Percentiles rank a stretch among this genome's conserved stretches.
Conservation (phyloP, 2,888 invertebrate genomes). For the Antitype chi region DNA sequence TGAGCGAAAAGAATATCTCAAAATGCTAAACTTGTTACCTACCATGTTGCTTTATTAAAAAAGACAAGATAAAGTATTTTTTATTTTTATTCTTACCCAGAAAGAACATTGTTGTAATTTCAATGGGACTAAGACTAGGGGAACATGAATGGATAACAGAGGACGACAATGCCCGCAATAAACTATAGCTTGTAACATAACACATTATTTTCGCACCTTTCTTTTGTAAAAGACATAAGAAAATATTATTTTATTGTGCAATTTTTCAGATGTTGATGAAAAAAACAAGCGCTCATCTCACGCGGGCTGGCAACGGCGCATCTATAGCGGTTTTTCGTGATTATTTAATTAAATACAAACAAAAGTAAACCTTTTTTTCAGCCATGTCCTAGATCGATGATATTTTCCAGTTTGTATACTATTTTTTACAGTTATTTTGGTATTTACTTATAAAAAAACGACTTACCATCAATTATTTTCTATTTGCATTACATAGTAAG, state of each 20-base stretch:
- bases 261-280: conserved; percentile 19
- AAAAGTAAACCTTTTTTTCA: too few species aligned
- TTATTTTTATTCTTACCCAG: neutral
- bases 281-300: too few species aligned
- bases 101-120: conserved; percentile 43
- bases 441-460: too few species aligned
- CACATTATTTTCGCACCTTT: conserved; percentile 62
- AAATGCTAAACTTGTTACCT: neutral
- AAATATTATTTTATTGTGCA: conserved; percentile 43
- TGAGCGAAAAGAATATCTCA: neutral
- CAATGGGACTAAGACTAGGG: conserved; percentile 48
- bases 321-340: too few species aligned
- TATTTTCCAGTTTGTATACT: too few species aligned
- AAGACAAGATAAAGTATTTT: conserved; percentile 23
- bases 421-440: too few species aligned
- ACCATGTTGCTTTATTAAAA: neutral
- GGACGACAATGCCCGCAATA: conserved; percentile 43
- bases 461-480: too few species aligned
- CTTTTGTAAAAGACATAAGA: conserved; percentile 51
- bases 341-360: too few species aligned
- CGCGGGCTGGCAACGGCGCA: too few species aligned
- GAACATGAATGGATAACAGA: conserved; percentile 64
- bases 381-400: too few species aligned
- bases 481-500: too few species aligned
- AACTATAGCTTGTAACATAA: conserved; percentile 48